A percentile compares a stretch with the other conserved stretches of the same genome.
These are phyloP conservation scores for Meriones unguiculatus DNA, from an alignment of 2,113 vertebrate genomes.

Conservation along the genomic window DNA sequence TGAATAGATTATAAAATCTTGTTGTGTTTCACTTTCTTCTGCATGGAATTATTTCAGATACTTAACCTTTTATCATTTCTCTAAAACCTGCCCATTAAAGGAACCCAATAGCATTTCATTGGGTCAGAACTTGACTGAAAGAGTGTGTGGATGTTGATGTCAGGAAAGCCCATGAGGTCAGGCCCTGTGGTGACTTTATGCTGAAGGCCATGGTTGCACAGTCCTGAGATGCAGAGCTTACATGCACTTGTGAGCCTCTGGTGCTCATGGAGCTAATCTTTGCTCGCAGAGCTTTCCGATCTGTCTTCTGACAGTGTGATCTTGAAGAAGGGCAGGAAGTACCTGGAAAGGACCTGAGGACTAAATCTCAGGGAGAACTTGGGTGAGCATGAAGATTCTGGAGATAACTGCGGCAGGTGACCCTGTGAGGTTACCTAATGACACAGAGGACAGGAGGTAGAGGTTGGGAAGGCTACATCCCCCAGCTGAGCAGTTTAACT, in stretches of 20 bases:
- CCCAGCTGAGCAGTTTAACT: neutral
- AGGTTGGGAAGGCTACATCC: neutral
- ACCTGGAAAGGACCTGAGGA: neutral
- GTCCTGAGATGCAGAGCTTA: neutral
- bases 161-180: neutral
- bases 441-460: neutral
- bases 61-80: conserved; percentile 29
- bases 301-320: conserved; percentile 19
- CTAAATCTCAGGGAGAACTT: conserved; percentile 21
- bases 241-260: neutral
- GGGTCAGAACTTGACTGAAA: neutral
- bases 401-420: neutral
- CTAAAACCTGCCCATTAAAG: conserved; percentile 23
- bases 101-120: neutral
- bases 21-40: neutral
- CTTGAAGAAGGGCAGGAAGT: neutral
- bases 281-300: neutral
- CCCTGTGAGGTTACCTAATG: neutral
- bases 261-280: neutral
- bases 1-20: conserved; percentile 47
- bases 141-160: neutral
- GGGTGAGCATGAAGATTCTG: neutral
- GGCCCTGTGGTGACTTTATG: neutral
- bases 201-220: neutral
- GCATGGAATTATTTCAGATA: conserved; percentile 27